phyloP scores from a whole-genome alignment of 2,888 invertebrate genomes.

The Agrochola circellaris region DNA sequence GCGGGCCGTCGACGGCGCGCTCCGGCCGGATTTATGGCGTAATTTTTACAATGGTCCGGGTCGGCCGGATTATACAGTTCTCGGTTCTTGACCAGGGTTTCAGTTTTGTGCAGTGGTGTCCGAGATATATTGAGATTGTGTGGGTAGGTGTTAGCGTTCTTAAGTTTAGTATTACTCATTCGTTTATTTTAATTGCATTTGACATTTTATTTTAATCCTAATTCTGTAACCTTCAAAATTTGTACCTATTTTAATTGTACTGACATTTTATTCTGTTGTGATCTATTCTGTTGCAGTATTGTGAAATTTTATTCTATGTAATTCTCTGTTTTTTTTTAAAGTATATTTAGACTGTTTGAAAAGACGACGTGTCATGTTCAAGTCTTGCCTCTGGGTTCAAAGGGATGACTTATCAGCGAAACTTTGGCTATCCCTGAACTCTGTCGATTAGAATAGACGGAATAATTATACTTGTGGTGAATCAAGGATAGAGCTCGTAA shows the following conservation, averaged over 20 bases:
- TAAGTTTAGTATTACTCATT: no score
- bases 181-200: no score
- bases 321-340: no score
- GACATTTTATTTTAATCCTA: no score
- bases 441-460: neutral
- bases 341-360: neutral
- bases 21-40: slow-evolving; percentile 84
- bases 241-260: no score
- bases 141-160: slow-evolving; percentile 3
- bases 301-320: no score
- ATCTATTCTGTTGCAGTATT: no score
- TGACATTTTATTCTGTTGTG: no score
- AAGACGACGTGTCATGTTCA: neutral
- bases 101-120: slow-evolving; percentile 35
- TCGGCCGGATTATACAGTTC: slow-evolving; percentile 74
- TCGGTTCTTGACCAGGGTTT: slow-evolving; percentile 64
- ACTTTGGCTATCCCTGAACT: neutral
- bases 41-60: slow-evolving; percentile 86
- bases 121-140: slow-evolving; percentile 6
- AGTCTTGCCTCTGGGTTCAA: neutral
- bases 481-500: neutral
- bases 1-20: slow-evolving; percentile 70
- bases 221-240: no score
- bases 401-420: neutral
- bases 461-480: neutral